These are phyloP conservation scores for Rhynchotus rufescens DNA, from an alignment of 2,797 vertebrate species.

Conservation along the genomic window DNA sequence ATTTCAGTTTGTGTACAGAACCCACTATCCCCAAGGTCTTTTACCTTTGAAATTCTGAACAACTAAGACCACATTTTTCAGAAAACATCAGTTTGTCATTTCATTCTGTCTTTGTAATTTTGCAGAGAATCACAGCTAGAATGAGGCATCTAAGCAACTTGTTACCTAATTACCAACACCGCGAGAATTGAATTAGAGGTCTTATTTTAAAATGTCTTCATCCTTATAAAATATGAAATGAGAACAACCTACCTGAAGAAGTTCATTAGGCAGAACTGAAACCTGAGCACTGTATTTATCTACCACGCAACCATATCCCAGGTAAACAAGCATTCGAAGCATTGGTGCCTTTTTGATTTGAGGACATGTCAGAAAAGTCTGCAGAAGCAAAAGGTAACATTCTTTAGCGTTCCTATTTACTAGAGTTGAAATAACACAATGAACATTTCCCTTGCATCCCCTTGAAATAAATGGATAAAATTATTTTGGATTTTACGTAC, in stretches of 20 bases:
- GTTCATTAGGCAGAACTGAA: conserved; percentile 77
- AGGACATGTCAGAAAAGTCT: conserved; percentile 79
- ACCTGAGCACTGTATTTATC: conserved; percentile 82
- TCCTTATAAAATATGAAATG: neutral
- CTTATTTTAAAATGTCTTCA: neutral
- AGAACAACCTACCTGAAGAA: conserved; percentile 83
- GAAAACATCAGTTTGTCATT: neutral
- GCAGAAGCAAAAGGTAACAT: neutral
- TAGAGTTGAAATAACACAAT: neutral
- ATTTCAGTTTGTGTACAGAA: neutral
- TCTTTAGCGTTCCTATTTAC: neutral
- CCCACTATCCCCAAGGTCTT: neutral
- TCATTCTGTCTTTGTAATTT: neutral
- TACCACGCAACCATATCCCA: conserved; percentile 89
- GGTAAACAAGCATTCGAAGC: conserved; percentile 77
- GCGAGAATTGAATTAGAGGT: neutral
- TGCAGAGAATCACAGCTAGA: neutral
- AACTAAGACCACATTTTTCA: neutral
- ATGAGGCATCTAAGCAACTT: neutral
- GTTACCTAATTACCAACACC: neutral
- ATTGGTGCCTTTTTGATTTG: conserved; percentile 32
- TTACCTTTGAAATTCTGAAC: neutral
- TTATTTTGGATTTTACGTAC: neutral
- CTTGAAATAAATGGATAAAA: neutral
- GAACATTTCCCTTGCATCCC: neutral